These are phyloP conservation scores for Tokudaia tokunoshimensis DNA, from an alignment of 2,797 vertebrate species.

Conservation along the genomic window DNA sequence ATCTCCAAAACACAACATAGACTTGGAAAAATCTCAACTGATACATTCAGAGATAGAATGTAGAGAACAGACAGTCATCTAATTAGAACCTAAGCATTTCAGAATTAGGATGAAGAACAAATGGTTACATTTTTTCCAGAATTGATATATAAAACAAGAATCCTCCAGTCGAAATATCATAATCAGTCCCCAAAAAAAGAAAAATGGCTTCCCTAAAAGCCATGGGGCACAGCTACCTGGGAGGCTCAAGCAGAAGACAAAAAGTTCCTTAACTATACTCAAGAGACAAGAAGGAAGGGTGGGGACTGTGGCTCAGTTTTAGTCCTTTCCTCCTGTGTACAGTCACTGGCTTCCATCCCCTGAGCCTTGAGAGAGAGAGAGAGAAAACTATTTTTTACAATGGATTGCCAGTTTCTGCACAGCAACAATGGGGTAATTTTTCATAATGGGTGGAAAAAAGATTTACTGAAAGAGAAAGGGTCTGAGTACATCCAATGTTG, in stretches of 20 bases:
- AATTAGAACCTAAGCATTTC: neutral
- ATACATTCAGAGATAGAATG: neutral
- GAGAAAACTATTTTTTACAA: neutral
- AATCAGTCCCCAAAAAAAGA: neutral
- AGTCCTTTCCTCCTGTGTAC: neutral
- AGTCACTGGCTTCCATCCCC: no score
- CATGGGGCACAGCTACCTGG: no score
- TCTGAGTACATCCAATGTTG: neutral
- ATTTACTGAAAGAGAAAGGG: neutral
- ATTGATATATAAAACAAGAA: neutral
- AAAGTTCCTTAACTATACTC: neutral
- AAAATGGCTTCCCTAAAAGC: neutral
- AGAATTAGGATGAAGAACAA: constrained; percentile 3
- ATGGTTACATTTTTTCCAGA: constrained; percentile 1
- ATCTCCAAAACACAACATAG: neutral
- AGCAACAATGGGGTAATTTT: neutral
- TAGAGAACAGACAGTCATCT: neutral
- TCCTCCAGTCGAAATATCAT: neutral
- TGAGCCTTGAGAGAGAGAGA: neutral
- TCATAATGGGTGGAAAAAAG: neutral
- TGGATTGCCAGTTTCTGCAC: neutral
- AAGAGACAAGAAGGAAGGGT: neutral
- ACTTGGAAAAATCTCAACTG: constrained; percentile 1
- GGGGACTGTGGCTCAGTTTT: neutral
- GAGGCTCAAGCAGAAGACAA: neutral